Conservation (phyloP, 1,140 invertebrate genomes). For the Monochamus saltuarius region DNA sequence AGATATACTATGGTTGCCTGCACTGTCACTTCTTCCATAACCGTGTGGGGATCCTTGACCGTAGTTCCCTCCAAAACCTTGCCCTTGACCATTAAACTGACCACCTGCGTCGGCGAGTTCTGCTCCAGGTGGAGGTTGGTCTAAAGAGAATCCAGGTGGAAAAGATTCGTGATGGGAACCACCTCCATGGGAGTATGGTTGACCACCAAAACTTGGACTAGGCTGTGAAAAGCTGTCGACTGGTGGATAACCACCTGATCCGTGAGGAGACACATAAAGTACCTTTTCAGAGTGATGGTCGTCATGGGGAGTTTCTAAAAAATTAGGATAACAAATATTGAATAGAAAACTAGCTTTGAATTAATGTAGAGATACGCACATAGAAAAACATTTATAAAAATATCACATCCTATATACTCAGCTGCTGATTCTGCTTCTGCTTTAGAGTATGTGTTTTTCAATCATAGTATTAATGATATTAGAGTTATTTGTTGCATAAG, state of each 20-base stretch:
- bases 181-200: constrained; percentile 8
- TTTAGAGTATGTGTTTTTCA: too few relatives aligned
- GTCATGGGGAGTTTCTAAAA: not conserved
- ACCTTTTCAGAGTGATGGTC: constrained; percentile 31
- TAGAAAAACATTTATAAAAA: too few relatives aligned
- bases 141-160: not conserved
- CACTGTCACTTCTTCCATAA: not conserved
- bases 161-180: not conserved
- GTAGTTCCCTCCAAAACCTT: not conserved
- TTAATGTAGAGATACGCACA: too few relatives aligned
- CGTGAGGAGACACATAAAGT: constrained; percentile 27
- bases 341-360: too few relatives aligned
- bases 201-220: not conserved
- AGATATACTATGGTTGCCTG: not conserved
- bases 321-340: too few relatives aligned
- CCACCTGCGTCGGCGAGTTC: not conserved
- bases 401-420: too few relatives aligned
- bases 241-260: constrained; percentile 21
- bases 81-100: not conserved
- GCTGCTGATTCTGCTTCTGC: too few relatives aligned
- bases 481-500: too few relatives aligned
- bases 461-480: too few relatives aligned
- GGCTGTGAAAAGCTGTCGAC: not conserved
- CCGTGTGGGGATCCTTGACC: not conserved
- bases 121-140: not conserved